Evolutionary conservation across 1,140 invertebrate species (phyloP).

Genomic region (Kradibia gibbosae): DNA sequence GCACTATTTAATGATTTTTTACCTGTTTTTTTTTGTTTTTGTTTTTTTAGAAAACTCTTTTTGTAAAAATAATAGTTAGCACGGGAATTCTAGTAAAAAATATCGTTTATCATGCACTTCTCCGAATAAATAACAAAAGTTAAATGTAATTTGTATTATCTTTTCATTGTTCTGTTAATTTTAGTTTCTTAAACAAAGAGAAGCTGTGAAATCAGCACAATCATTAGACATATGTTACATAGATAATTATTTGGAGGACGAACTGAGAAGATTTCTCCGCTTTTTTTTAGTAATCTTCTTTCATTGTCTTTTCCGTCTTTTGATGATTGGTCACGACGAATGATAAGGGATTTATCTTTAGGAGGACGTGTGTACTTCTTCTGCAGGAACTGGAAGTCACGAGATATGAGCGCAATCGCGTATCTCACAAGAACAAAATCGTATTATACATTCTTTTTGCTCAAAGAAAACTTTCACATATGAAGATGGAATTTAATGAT

Average conservation of each 20-base stretch:
- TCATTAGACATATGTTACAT: constrained; percentile 10
- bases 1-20: too few species aligned
- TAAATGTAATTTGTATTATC: constrained; percentile 27
- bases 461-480: neutral
- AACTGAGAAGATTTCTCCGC: constrained; percentile 7
- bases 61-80: too few species aligned
- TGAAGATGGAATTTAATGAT: neutral
- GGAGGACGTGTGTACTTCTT: constrained; percentile 30
- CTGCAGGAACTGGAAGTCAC: constrained; percentile 47
- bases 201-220: neutral
- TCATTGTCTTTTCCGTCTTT: constrained; percentile 45
- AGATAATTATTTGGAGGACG: constrained; percentile 34
- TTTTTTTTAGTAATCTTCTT: constrained; percentile 43
- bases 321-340: constrained; percentile 10
- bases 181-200: constrained; percentile 44
- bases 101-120: too few species aligned
- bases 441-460: neutral
- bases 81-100: too few species aligned
- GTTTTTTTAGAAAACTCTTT: too few species aligned
- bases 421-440: constrained; percentile 38
- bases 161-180: constrained; percentile 21
- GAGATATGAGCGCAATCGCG: constrained; percentile 33
- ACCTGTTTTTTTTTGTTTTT: too few species aligned
- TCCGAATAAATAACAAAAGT: too few species aligned
- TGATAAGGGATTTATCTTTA: constrained; percentile 41